Evolutionary conservation across 2,113 vertebrate genomes (phyloP), one percentile per base, ranked within the genome.

Genomic region (Pleuronectes platessa): DNA sequence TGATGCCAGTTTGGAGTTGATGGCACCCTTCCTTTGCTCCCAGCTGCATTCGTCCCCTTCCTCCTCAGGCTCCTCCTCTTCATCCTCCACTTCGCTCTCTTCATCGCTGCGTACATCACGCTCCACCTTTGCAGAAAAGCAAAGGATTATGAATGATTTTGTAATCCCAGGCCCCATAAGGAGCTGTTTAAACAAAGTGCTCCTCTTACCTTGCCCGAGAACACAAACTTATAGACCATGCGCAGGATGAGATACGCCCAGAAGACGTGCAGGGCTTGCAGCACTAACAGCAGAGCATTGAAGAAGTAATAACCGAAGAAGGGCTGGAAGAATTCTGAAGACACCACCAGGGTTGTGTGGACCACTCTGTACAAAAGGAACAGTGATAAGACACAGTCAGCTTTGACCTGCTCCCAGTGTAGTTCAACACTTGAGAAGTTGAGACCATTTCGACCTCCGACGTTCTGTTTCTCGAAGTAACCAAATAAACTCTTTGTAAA

Each of bases 281-380:
- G 94, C 20, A 92, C 56, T 8, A 94, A 45, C 76, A 99, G 93
- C 5, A 98, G 95, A 1, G 1, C 2, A 9, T 97, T 97, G 86
- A 97, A 93, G 86, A 98, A 95, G 83, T 97, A 99, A 81, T 98
- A 99, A 75, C 94, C 96, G 1, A 94, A 94, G 92, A 97, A 99
- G 4, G 96, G 95, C 0, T 93, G 17, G 21, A 88, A 94, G 71
- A 92, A 89, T 54, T 94, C 83, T 53, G 95, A 82, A 56, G 94
- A 97, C 53, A 94, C 88, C 13, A 95, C 94, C 75, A 96, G 90
- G 0, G 96, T 96, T 40, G 94, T 83, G 67, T 97, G 82, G 78
- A 97, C 77, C 40, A 97, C 83, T 77, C 96, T 97, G 90, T 9
- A 85, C 71, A 86, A 68, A 5, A 84, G 55, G 79, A 6, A 85